A percentile compares a stretch with the other conserved stretches of the same genome.
These are phyloP conservation scores for Oxyteleia sp. DNA, from an alignment of 2,888 invertebrate species.

Conservation along the genomic window DNA sequence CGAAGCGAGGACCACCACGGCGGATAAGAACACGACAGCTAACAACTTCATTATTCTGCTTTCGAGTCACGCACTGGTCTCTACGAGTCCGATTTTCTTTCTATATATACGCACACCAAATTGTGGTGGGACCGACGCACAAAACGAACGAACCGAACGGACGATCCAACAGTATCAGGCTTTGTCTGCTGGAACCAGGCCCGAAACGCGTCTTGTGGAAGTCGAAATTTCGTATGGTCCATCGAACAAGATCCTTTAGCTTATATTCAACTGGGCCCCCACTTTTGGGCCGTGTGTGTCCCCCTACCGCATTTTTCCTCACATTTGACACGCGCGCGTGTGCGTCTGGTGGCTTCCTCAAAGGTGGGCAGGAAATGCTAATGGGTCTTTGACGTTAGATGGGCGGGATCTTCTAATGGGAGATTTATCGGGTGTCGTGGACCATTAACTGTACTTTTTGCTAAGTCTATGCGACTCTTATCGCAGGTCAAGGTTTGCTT, in stretches of 20 bases:
- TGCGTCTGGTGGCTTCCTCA: constrained; percentile 80
- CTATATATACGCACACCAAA: constrained; percentile 48
- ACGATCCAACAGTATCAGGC: constrained; percentile 33
- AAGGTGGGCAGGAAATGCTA: constrained; percentile 73
- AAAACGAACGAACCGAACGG: constrained; percentile 60
- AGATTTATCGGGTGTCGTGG: constrained; percentile 66
- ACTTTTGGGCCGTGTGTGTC: constrained; percentile 77
- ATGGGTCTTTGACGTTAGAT: constrained; percentile 71
- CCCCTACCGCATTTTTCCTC: constrained; percentile 73
- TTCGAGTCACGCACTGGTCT: constrained; percentile 70
- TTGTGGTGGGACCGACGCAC: constrained; percentile 58
- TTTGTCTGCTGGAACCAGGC: constrained; percentile 47
- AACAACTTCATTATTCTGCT: constrained; percentile 78
- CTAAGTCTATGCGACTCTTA: constrained; percentile 57
- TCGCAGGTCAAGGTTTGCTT: constrained; percentile 68
- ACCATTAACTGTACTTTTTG: constrained; percentile 68
- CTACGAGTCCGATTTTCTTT: constrained; percentile 45
- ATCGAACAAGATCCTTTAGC: constrained; percentile 86
- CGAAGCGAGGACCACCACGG: constrained; percentile 78
- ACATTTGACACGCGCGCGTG: constrained; percentile 77
- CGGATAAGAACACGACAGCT: constrained; percentile 78
- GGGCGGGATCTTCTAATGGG: constrained; percentile 72
- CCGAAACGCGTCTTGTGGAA: constrained; percentile 81
- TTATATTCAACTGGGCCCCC: constrained; percentile 86
- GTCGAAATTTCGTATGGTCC: constrained; percentile 87